A percentile compares a stretch with the other conserved stretches of the same genome.
Evolutionary conservation across 2,797 vertebrate species (phyloP).

Genomic region (Apogon hyalosoma): DNA sequence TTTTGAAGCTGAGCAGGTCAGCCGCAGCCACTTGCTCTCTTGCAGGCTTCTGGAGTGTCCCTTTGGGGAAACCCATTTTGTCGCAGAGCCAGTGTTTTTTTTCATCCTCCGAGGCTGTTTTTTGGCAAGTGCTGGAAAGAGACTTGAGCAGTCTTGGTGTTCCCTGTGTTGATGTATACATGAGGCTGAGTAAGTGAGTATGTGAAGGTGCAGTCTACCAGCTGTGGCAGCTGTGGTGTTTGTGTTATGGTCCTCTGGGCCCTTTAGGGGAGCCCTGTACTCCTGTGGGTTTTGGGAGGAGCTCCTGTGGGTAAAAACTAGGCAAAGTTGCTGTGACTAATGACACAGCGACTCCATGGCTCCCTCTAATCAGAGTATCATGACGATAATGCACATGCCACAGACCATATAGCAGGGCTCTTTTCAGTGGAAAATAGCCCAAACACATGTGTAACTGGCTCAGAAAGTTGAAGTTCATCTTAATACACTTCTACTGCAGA

Average conservation of each 20-base stretch:
- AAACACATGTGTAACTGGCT: conserved; percentile 58
- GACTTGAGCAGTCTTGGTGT: conserved; percentile 22
- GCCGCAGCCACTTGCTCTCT: conserved; percentile 41
- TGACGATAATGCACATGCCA: conserved; percentile 48
- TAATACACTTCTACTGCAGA: conserved; percentile 24
- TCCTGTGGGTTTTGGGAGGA: conserved; percentile 67
- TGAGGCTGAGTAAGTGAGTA: conserved; percentile 12
- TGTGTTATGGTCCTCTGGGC: conserved; percentile 31
- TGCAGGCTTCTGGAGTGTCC: conserved; percentile 50
- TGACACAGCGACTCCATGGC: conserved; percentile 55
- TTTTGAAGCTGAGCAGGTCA: conserved; percentile 57
- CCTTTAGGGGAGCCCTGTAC: conserved; percentile 46
- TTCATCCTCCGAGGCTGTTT: conserved; percentile 46
- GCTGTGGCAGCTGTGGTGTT: conserved; percentile 36
- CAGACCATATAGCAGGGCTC: conserved; percentile 32
- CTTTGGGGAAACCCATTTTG: conserved; percentile 66
- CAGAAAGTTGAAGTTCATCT: conserved; percentile 23
- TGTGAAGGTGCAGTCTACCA: conserved; percentile 17
- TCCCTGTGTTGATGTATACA: conserved; percentile 15
- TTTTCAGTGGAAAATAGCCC: conserved; percentile 34
- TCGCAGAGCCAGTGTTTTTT: conserved; percentile 45
- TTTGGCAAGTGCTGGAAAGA: conserved; percentile 41
- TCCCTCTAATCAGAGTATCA: conserved; percentile 71
- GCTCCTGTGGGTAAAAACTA: conserved; percentile 61
- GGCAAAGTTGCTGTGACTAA: conserved; percentile 52